Conservation (phyloP, 92 coral and sea anemone genomes). For the Palythoa caribaeorum region DNA sequence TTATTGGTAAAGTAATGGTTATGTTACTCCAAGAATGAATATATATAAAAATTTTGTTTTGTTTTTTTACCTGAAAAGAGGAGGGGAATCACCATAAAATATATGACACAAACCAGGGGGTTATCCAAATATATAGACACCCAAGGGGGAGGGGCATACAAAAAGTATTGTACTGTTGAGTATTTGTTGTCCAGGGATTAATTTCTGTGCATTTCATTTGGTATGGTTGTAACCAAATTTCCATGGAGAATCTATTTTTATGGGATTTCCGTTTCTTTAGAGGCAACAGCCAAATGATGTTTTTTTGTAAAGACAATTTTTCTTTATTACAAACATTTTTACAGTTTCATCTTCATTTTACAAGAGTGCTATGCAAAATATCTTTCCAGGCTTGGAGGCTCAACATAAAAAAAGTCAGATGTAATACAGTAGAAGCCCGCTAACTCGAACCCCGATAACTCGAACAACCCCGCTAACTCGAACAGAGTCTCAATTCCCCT, state of each 20-base stretch:
- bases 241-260: not conserved
- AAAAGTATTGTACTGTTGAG: not conserved
- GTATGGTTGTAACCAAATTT: not conserved
- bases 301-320: too few relatives aligned
- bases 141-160: not conserved
- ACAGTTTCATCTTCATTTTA: too few relatives aligned
- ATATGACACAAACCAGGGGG: too few relatives aligned
- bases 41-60: not conserved
- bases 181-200: not conserved
- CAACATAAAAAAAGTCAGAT: slow-evolving; percentile 40
- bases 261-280: not conserved
- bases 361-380: slow-evolving; percentile 28
- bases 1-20: not conserved
- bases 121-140: too few relatives aligned
- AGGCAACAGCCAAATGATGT: too few relatives aligned
- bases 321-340: too few relatives aligned
- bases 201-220: slow-evolving; percentile 3
- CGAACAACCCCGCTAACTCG: too few relatives aligned
- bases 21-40: not conserved
- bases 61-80: not conserved
- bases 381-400: slow-evolving; percentile 49
- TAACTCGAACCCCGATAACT: too few relatives aligned
- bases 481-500: too few relatives aligned
- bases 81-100: not conserved
- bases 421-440: not conserved